These are phyloP conservation scores for roundworm (Caenorhabditis elegans) DNA, from an alignment of 1,140 invertebrate genomes.

Conservation along the genomic window WBcel235 BX284605.5:13236001-13236500, in stretches of 20 bases:
- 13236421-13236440: slow-evolving; percentile 59
- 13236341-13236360: neutral
- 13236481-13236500: too few species aligned
- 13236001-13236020: too few species aligned
- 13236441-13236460: slow-evolving; percentile 57
- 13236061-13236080: too few species aligned
- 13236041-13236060: too few species aligned
- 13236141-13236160: too few species aligned
- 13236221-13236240: slow-evolving; percentile 1
- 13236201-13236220: neutral
- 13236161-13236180: slow-evolving; percentile 4
- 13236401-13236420: slow-evolving; percentile 53
- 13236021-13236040: too few species aligned
- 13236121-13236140: too few species aligned
- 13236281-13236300: slow-evolving; percentile 54
- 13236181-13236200: neutral
- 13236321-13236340: slow-evolving; percentile 46
- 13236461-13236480: neutral
- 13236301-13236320: slow-evolving; percentile 57
- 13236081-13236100: too few species aligned
- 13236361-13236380: neutral
- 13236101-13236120: too few species aligned
- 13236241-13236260: slow-evolving; percentile 42
- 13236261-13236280: slow-evolving; percentile 56
- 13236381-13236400: slow-evolving; percentile 58